phyloP scores from a whole-genome alignment of 2,888 invertebrate species.

The Allacma fusca region DNA sequence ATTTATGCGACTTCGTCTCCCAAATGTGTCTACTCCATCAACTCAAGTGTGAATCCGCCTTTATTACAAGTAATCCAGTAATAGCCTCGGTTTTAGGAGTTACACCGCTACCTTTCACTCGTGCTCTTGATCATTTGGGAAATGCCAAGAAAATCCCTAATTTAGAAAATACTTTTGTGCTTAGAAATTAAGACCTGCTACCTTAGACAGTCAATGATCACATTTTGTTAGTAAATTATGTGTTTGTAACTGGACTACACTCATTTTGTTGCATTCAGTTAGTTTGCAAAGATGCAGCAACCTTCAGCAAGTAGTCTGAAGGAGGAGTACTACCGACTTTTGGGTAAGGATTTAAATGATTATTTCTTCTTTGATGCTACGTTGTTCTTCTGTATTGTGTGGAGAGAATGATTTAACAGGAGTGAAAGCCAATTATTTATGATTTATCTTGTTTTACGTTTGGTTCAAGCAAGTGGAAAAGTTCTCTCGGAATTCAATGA shows the following conservation, averaged over 20 bases:
- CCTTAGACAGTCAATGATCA: no score
- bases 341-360: constrained; percentile 21
- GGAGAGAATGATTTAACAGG: not conserved
- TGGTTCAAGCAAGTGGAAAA: not conserved
- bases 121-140: no score
- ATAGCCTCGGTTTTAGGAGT: no score
- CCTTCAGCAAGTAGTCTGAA: constrained; percentile 27
- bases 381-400: not conserved
- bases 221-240: no score
- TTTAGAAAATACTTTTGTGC: no score
- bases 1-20: not conserved
- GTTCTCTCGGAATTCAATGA: not conserved
- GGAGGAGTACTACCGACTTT: constrained; percentile 40
- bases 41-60: constrained; percentile 17
- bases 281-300: not conserved
- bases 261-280: no score
- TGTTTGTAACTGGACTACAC: no score
- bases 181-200: no score
- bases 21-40: not conserved
- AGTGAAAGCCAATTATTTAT: constrained; percentile 4
- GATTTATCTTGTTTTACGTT: not conserved
- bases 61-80: not conserved
- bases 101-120: no score
- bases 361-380: not conserved
- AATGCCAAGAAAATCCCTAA: no score